A percentile compares a stretch with the other conserved stretches of the same genome.
These are phyloP conservation scores for Malurus elegans DNA, from an alignment of 2,113 vertebrate genomes.

Conservation along the genomic window DNA sequence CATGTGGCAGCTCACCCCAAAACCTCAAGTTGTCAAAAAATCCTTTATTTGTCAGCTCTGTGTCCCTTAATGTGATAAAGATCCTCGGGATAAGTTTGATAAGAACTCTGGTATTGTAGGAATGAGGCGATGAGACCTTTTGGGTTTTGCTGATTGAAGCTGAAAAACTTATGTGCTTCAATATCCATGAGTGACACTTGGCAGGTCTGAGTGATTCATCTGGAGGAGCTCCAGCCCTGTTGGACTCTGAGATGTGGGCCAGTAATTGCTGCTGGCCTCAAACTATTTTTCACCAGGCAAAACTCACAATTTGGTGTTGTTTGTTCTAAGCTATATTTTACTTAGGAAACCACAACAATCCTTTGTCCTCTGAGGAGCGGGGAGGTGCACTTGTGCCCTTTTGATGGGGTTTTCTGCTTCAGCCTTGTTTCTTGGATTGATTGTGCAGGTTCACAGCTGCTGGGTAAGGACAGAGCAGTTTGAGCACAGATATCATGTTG, in stretches of 20 bases:
- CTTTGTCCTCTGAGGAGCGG: conserved; percentile 32
- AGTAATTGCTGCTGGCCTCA: conserved; percentile 62
- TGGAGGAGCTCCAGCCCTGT: conserved; percentile 42
- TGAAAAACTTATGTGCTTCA: not conserved
- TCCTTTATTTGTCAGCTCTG: not conserved
- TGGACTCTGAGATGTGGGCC: conserved; percentile 15
- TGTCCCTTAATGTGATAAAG: not conserved
- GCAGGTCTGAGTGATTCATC: conserved; percentile 14
- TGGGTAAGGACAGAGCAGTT: not conserved
- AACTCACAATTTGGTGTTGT: conserved; percentile 30
- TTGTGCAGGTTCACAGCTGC: not conserved
- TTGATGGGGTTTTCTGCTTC: conserved; percentile 32
- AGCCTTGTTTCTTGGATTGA: conserved; percentile 34
- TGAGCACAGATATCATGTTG: rapidly evolving
- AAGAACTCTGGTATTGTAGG: not conserved
- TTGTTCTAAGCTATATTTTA: conserved; percentile 60
- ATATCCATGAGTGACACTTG: conserved; percentile 35
- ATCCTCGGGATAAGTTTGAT: not conserved
- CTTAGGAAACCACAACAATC: conserved; percentile 61
- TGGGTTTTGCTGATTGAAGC: conserved; percentile 27
- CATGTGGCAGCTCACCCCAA: not conserved
- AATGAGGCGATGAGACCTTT: not conserved
- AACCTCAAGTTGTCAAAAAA: not conserved
- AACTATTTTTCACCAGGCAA: conserved; percentile 53
- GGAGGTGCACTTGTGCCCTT: conserved; percentile 28